Conservation (phyloP, 2,888 invertebrate species). For the Dexiosoma caninum region DNA sequence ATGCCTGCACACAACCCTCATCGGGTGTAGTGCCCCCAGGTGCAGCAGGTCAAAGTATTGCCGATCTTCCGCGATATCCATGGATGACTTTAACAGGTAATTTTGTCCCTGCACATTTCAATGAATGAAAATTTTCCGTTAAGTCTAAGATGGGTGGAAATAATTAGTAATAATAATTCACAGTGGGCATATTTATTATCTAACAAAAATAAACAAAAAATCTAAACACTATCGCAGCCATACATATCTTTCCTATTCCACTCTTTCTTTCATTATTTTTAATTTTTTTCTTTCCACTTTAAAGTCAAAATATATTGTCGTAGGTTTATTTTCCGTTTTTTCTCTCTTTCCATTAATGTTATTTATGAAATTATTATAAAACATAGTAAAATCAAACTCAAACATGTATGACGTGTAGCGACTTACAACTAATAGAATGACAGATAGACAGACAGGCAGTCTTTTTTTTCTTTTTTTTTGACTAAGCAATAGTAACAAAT, state of each 20-base stretch:
- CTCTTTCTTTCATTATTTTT: constrained; percentile 35
- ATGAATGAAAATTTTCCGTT: background rate
- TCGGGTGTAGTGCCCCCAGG: constrained; percentile 80
- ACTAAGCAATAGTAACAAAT: constrained; percentile 13
- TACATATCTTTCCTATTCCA: background rate
- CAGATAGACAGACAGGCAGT: background rate
- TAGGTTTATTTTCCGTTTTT: constrained; percentile 53
- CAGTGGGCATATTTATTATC: no score
- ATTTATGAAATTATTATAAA: constrained; percentile 56
- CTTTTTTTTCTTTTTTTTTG: no score
- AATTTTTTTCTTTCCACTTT: constrained; percentile 6
- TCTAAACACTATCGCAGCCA: no score
- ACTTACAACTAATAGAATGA: background rate
- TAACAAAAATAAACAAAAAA: no score
- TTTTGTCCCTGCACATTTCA: constrained; percentile 41
- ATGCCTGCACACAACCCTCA: constrained; percentile 87
- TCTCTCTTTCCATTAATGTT: background rate
- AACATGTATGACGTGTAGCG: constrained; percentile 23
- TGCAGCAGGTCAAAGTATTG: constrained; percentile 88
- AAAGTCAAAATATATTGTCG: constrained; percentile 58
- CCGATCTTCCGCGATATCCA: constrained; percentile 94
- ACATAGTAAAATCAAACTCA: constrained; percentile 44
- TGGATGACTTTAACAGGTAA: constrained; percentile 98
- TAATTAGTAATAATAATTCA: background rate
- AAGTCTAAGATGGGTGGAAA: background rate